Evolutionary conservation across 2,113 vertebrate genomes (phyloP).

Genomic region (Sinocyclocheilus anshuiensis): DNA sequence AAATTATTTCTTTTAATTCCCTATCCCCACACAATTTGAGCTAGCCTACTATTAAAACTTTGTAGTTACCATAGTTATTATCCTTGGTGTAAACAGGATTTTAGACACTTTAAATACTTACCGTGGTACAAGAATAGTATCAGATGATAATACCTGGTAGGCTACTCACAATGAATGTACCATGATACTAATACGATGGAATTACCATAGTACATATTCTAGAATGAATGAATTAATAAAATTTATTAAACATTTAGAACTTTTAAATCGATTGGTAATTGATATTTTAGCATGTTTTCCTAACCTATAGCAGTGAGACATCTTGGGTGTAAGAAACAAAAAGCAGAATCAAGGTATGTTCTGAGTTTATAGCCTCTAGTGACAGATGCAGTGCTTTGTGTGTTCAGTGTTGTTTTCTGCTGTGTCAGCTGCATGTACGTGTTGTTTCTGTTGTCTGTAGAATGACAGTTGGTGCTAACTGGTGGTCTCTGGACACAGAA

Average conservation of each 20-base stretch:
- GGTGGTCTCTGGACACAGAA: constrained; percentile 48
- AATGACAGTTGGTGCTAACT: constrained; percentile 49
- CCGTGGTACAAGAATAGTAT: neutral
- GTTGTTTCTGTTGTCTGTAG: constrained; percentile 49
- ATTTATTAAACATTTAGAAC: too few relatives aligned
- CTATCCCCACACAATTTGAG: too few relatives aligned
- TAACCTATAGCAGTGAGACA: neutral
- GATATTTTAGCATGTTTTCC: too few relatives aligned
- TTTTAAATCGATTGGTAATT: too few relatives aligned
- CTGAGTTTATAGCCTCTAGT: constrained; percentile 44
- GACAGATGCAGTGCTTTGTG: constrained; percentile 46
- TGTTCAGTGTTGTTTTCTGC: constrained; percentile 47
- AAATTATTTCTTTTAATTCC: too few relatives aligned
- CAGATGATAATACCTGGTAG: neutral
- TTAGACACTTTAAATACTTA: neutral
- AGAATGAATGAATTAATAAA: neutral
- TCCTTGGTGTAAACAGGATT: neutral
- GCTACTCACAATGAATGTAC: neutral
- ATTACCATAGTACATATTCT: neutral
- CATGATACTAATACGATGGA: neutral
- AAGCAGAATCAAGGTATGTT: neutral
- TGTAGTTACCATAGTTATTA: neutral
- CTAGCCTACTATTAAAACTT: too few relatives aligned
- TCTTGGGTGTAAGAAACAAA: neutral
- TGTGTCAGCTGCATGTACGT: constrained; percentile 33